Base-by-base conservation (phyloP, 1,140 invertebrate genomes). In the Drosophila sucinea region DNA sequence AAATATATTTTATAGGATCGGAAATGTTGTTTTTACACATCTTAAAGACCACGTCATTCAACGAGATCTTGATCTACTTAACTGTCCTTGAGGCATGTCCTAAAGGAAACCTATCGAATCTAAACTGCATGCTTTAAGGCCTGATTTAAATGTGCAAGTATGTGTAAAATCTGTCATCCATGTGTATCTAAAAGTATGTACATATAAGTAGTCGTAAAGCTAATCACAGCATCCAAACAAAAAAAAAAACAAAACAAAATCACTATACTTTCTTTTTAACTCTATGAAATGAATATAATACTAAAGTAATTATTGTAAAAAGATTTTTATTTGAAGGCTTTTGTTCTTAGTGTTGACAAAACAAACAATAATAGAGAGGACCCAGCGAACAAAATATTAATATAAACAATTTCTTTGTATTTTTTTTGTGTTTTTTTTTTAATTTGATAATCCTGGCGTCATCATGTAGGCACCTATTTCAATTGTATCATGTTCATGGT, bases 401-500 rank as follows among this genome's bases (percentile, higher is more conserved):
- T 73, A 76, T 67, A 35, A 64, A 33, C 25, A 33, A 32, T 63
- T 73, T 69, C 73, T 69, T 84, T 66, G 70, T 30, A 69, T 70
- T 81, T 79, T 79, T 77, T 79, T 81, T 67, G 57, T 66, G 60
- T 55, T 58, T 72, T 76, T 23, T n/a, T 29, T 58, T 30, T 2
- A 47, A 41, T n/a, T 55, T 62, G 41, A 38, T 33, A 73, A 44
- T 33, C 41, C 41, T 55, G 60, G 29, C 8, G 32, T 41, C 44
- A 11, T 40, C 17, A 57, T 54, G 10, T 60, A 99, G 98, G 98
- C 91, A 98, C 98, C 79, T 99, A 99, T 94, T 99, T 99, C 95
- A 99, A 99, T 93, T 99, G 98, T 94, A 99, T 99, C 93, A 99
- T 99, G 99, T 98, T 99, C 93, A 99, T 99, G 98, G 98, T 99